Evolutionary conservation across 2,797 vertebrate species (phyloP).

Genomic region (Synanceia verrucosa): DNA sequence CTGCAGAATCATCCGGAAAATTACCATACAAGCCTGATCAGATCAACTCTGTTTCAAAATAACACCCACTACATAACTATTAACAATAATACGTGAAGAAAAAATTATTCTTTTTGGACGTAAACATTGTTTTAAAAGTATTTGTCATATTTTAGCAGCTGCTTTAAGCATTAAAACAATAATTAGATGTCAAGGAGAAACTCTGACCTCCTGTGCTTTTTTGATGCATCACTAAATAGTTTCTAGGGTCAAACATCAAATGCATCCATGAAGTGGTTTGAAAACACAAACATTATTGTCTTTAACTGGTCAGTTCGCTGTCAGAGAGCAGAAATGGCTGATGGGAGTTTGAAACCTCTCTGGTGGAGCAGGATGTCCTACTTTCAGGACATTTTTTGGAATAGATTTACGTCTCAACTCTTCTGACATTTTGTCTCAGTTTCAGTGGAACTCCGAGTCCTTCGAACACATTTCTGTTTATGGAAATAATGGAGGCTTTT

Average conservation of each 20-base stretch:
- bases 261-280: no score
- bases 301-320: constrained; percentile 12
- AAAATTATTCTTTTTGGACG: not conserved
- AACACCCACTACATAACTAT: not conserved
- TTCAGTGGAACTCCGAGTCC: not conserved
- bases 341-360: constrained; percentile 48
- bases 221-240: no score
- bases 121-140: not conserved
- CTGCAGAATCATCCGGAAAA: constrained; percentile 36
- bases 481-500: not conserved
- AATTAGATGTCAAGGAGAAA: no score
- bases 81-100: no score
- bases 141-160: not conserved
- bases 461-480: not conserved
- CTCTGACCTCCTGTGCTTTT: no score
- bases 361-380: constrained; percentile 31
- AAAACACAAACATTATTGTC: no score
- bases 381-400: constrained; percentile 28
- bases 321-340: not conserved
- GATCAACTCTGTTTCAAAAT: not conserved
- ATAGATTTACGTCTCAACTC: constrained; percentile 17
- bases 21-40: constrained; percentile 33
- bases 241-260: no score
- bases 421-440: constrained; percentile 21
- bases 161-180: no score